A percentile compares a stretch with the other conserved stretches of the same genome.
Evolutionary conservation across 2,113 vertebrate species (phyloP).

Genomic region (Malurus elegans): DNA sequence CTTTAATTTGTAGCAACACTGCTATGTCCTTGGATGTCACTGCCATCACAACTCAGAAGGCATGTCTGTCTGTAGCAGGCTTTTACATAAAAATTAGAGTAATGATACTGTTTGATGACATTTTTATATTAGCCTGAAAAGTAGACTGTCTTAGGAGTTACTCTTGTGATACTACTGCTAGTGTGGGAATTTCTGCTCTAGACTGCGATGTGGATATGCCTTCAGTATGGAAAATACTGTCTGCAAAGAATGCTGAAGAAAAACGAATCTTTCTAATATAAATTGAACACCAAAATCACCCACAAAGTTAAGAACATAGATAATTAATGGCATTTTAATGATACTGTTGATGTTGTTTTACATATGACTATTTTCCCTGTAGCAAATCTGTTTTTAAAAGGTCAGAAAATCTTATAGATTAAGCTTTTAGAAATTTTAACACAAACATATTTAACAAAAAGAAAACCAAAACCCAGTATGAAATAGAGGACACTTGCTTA

Average conservation of each 20-base stretch:
- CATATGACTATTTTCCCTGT: not conserved
- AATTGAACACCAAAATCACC: not conserved
- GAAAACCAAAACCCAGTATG: not conserved
- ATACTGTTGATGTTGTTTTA: not conserved
- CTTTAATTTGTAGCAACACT: not conserved
- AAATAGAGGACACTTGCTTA: not conserved
- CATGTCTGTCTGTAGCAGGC: not conserved
- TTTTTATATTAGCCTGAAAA: not conserved
- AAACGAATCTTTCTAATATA: not conserved
- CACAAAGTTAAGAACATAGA: not conserved
- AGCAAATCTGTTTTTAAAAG: not conserved
- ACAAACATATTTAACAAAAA: not conserved
- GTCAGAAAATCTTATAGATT: not conserved
- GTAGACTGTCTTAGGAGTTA: not conserved
- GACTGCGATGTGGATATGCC: not conserved
- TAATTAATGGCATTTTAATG: not conserved
- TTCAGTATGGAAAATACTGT: not conserved
- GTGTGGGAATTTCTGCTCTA: not conserved
- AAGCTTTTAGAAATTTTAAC: not conserved
- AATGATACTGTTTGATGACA: not conserved
- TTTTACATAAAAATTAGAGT: not conserved
- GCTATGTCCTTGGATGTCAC: not conserved
- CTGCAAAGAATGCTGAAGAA: not conserved
- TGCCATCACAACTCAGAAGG: not conserved
- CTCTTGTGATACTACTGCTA: not conserved